These are phyloP conservation scores for Sus scrofa DNA, from an alignment of 2,113 vertebrate species.

Conservation along the genomic window DNA sequence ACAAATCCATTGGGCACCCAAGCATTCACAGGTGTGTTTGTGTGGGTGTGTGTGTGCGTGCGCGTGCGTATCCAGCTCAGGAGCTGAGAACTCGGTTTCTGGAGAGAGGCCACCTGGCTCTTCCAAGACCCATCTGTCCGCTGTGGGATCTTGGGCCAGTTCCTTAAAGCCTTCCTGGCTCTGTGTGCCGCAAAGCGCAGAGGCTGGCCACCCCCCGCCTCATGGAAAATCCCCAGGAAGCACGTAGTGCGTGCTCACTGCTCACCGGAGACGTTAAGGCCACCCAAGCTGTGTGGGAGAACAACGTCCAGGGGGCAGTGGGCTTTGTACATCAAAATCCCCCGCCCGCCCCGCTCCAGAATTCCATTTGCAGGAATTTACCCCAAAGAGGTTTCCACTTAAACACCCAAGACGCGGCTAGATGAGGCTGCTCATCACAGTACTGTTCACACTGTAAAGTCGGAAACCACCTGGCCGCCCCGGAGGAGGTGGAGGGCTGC, in stretches of 20 bases:
- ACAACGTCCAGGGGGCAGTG: neutral
- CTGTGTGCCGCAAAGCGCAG: neutral
- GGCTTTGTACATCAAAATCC: neutral
- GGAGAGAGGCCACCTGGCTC: neutral
- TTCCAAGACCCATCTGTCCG: neutral
- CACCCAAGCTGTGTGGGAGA: neutral
- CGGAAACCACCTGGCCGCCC: neutral
- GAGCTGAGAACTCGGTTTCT: neutral
- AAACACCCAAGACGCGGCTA: neutral
- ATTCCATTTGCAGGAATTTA: neutral
- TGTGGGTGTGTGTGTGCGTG: too few relatives aligned
- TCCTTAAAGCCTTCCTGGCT: neutral
- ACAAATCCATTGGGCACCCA: too few relatives aligned
- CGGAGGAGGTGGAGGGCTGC: fast-evolving
- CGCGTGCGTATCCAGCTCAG: neutral
- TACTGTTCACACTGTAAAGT: fast-evolving
- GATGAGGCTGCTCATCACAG: neutral
- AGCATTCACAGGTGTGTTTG: neutral
- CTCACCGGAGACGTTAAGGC: neutral
- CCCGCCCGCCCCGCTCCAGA: neutral
- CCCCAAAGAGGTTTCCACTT: neutral
- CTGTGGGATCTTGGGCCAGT: neutral
- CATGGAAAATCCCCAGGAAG: neutral
- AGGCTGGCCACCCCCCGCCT: neutral
- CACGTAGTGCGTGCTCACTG: fast-evolving